These are phyloP conservation scores for Perca schrenkii DNA, from an alignment of 2,113 vertebrate genomes.

Conservation along the genomic window DNA sequence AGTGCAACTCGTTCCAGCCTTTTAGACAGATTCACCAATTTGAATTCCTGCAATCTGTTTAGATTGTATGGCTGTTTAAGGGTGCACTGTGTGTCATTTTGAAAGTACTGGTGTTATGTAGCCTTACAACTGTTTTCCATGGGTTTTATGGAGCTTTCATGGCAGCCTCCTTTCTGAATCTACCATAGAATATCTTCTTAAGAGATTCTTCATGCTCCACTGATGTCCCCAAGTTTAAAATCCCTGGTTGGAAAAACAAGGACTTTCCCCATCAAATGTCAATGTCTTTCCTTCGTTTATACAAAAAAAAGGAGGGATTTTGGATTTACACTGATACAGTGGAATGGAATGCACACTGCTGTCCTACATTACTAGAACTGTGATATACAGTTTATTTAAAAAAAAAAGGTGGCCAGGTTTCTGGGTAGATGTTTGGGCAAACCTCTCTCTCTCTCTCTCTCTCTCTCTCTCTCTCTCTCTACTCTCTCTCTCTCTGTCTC, in stretches of 20 bases:
- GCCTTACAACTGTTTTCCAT: constrained; percentile 16
- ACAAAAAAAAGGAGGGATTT: constrained; percentile 38
- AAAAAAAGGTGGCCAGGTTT: background rate
- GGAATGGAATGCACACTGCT: background rate
- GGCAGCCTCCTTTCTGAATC: constrained; percentile 19
- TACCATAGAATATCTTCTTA: constrained; percentile 63
- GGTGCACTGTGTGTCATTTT: background rate
- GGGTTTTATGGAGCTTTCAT: constrained; percentile 39
- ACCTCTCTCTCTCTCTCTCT: too few relatives aligned
- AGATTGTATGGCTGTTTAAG: background rate
- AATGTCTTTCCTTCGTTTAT: constrained; percentile 48
- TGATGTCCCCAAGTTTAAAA: constrained; percentile 57
- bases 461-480: too few relatives aligned
- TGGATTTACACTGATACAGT: constrained; percentile 42
- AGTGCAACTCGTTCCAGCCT: background rate
- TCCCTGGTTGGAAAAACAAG: constrained; percentile 47
- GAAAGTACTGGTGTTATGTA: background rate
- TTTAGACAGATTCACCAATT: background rate
- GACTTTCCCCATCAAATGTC: constrained; percentile 30
- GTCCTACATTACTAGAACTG: background rate
- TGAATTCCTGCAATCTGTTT: background rate
- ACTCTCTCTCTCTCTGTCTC: too few relatives aligned
- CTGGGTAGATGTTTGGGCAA: too few relatives aligned
- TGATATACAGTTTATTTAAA: background rate
- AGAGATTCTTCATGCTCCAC: constrained; percentile 68